A percentile compares a stretch with the other conserved stretches of the same genome.
phyloP scores from a whole-genome alignment of 2,797 vertebrate genomes.

The Manis pentadactyla region DNA sequence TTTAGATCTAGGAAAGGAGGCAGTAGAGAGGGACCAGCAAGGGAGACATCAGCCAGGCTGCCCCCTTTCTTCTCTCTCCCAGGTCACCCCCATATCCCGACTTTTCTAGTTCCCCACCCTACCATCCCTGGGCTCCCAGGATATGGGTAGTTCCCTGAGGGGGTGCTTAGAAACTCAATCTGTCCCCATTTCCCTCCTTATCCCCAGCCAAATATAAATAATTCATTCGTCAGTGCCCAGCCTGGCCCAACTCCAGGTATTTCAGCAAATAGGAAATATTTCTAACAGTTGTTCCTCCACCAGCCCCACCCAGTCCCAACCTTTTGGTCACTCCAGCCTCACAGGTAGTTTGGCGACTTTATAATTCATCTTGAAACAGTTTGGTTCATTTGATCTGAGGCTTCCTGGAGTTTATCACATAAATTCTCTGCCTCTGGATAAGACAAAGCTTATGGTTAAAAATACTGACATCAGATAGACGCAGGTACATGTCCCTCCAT shows the following conservation, averaged over 20 bases:
- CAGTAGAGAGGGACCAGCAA: background rate
- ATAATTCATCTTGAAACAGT: background rate
- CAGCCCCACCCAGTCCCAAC: background rate
- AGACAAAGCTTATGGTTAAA: background rate
- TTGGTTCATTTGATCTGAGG: background rate
- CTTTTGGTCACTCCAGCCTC: background rate
- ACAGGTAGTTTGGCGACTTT: constrained; percentile 26
- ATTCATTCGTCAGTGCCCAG: constrained; percentile 42
- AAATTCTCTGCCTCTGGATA: background rate
- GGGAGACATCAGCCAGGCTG: background rate
- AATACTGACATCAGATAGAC: background rate
- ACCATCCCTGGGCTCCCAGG: background rate
- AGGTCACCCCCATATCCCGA: background rate
- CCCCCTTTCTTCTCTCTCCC: background rate
- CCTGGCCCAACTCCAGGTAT: constrained; percentile 61
- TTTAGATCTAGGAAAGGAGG: background rate
- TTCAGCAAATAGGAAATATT: constrained; percentile 47
- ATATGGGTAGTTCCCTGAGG: background rate
- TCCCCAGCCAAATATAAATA: constrained; percentile 67
- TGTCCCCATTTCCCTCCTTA: constrained; percentile 16
- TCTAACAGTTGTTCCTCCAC: background rate
- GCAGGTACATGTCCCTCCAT: background rate
- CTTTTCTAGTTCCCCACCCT: background rate
- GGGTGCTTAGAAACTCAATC: constrained; percentile 53
- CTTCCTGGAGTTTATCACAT: background rate